Base-by-base conservation (phyloP, 2,797 vertebrate species). In the Xenops minutus region DNA sequence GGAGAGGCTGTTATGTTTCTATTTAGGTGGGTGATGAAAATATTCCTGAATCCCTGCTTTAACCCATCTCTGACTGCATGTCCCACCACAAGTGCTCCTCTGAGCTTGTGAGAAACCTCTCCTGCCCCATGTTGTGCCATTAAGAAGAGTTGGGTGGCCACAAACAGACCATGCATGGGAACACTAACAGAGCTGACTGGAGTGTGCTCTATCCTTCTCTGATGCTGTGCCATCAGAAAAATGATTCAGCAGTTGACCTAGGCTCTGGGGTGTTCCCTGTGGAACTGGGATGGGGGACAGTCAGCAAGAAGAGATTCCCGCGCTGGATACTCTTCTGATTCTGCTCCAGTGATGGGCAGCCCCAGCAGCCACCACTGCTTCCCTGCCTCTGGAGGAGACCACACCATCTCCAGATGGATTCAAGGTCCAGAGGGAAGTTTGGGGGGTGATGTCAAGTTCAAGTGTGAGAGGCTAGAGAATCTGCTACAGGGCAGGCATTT, bases 11-110 rank as follows among this genome's bases (percentile, higher is more conserved):
- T 75, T 95, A 55, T 81, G 78, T 92, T 96, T 92, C 81, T 88
- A 88, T 92, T 96, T 92, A 95, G 90, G 83, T 69, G 73, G 12
- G 74, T 94, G 88, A 77, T 78, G 68, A 92, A 91, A 96, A 83
- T 51, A 2, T 55, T 88, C 73, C 52, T 78, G 89, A 95, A 89
- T 92, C 71, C 41, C 49, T 63, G 15, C 44, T 86, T 93, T 94
- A 94, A 94, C 85, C 56, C 49, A 7, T 69, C 80, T 71, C 77
- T 92, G 71, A 68, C 79, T 3, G 2, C 7, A 2, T 6, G 8
- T 24, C n/a, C 29, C 18, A n/a, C 32, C 1, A 3, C 51, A 76
- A 92, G 32, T 11, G 14, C 22, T 84, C 7, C 58, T 29, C 30
- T 24, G 32, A 82, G 51, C 7, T 76, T 54, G 43, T 78, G 44